Evolutionary conservation across 2,113 vertebrate species (phyloP).

Genomic region (Albula goreensis): DNA sequence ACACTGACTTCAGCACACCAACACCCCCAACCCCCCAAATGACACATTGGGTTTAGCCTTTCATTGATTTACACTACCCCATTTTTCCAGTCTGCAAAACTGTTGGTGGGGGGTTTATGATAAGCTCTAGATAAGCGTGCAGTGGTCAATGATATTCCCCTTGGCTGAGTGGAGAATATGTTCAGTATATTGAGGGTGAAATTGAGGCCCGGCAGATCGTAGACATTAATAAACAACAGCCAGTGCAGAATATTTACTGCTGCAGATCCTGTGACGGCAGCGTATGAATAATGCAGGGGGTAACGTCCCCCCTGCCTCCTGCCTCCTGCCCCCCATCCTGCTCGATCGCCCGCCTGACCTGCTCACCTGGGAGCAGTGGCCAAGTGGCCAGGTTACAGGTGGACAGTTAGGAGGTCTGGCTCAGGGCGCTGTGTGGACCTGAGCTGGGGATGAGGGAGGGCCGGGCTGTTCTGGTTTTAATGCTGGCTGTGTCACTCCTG

Average conservation of each 20-base stretch:
- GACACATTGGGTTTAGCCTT: background rate
- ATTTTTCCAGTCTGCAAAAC: background rate
- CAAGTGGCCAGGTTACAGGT: background rate
- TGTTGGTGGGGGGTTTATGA: background rate
- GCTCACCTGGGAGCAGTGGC: conserved; percentile 39
- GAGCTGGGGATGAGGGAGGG: conserved; percentile 6
- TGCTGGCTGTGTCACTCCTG: conserved; percentile 65
- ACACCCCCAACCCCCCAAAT: background rate
- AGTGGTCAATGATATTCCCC: conserved; percentile 7
- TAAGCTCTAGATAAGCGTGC: conserved; percentile 10
- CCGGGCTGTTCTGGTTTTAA: conserved; percentile 56
- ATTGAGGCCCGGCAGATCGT: background rate
- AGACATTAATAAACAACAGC: conserved; percentile 23
- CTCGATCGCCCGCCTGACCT: conserved; percentile 33
- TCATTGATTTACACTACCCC: background rate
- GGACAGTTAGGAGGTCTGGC: background rate
- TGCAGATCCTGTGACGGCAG: background rate
- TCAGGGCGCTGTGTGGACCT: background rate
- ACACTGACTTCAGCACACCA: background rate
- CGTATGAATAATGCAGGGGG: conserved; percentile 50
- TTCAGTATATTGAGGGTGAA: conserved; percentile 8
- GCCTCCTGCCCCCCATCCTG: conserved; percentile 15
- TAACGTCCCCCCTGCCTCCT: conserved; percentile 1
- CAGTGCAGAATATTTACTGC: conserved; percentile 7
- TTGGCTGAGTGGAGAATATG: conserved; percentile 12